Percentiles rank a stretch among this genome's conserved stretches.
These are phyloP conservation scores for Pseudochirops cupreus DNA, from an alignment of 2,797 vertebrate genomes.

Conservation along the genomic window DNA sequence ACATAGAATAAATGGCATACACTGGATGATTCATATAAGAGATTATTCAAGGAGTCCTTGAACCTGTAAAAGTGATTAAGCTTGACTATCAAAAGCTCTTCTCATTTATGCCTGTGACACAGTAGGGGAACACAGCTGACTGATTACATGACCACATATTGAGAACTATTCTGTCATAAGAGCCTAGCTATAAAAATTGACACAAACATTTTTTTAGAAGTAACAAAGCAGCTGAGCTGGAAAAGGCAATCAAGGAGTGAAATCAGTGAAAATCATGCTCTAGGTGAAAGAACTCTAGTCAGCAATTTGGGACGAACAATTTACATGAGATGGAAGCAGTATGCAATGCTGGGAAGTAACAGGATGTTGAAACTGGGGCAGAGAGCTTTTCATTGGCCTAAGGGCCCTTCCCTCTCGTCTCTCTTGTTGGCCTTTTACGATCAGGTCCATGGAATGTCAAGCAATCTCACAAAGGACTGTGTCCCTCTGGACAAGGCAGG, in stretches of 20 bases:
- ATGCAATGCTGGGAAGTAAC: constrained; percentile 5
- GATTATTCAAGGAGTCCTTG: constrained; percentile 42
- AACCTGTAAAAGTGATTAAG: constrained; percentile 56
- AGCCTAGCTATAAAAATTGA: constrained; percentile 25
- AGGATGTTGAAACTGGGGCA: not conserved
- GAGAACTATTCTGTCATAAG: not conserved
- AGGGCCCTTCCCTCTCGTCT: not conserved
- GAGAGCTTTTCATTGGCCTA: not conserved
- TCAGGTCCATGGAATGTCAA: not conserved
- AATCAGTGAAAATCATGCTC: constrained; percentile 30
- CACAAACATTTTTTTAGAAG: not conserved
- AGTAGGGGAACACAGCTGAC: constrained; percentile 5
- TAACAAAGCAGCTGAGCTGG: constrained; percentile 9
- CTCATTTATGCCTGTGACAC: constrained; percentile 17
- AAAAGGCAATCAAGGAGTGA: constrained; percentile 34
- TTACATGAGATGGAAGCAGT: not conserved
- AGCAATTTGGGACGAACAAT: constrained; percentile 27
- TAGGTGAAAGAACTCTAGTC: constrained; percentile 15
- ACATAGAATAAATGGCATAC: constrained; percentile 20
- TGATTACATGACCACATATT: constrained; percentile 31
- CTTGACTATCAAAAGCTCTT: constrained; percentile 43
- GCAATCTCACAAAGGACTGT: not conserved
- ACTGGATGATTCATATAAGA: not conserved
- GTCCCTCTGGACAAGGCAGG: not conserved
- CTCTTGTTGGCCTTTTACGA: not conserved